Evolutionary conservation across 2,888 invertebrate species (phyloP), one percentile per base, ranked within the genome.

Genomic region (Scaptomyza flava): DNA sequence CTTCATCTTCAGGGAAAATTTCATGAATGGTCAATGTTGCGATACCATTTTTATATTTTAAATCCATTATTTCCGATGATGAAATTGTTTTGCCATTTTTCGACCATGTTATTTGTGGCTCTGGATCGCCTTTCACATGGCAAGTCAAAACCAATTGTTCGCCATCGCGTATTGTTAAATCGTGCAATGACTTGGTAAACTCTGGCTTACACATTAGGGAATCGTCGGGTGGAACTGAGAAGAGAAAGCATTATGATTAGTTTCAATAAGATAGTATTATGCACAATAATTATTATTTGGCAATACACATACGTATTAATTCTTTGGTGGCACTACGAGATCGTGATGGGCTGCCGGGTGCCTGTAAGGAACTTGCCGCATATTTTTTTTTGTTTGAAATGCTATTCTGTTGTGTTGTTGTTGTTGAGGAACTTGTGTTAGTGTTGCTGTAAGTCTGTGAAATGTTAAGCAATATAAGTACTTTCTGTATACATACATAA

Each of bases 1-100:
- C 98, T 91, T 98, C 98, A 91, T 98, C 98, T 92, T 98, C 98
- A 0, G 98, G 98, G 94, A 97, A 98, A 48, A 98, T 95, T 93
- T 98, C 98, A 87, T 96, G 96, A 88, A 99, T 98, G 56, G 95
- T 95, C 48, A 98, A 93, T 23, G 96, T 96, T 0, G 98, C 98
- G 11, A 96, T 94, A 53, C 97, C 96, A 90, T 96, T 96, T 92
- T 97, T 97, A 92, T 98, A 98, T 91, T 97, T 98, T 64, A 98
- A 94, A 91, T 98, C 97, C 87, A 98, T 94, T 36, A 97, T 96
- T 93, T 97, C 96, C 0, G 95, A 96, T 12, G 96, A 96, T 68
- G 94, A 94, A 71, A 91, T 91, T 68, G 94, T 94, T 91, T 96
- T 95, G n/a, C 95, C 96, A 90, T 97, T 96, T 93, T 97, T 98